Evolutionary conservation across 92 coral and sea anemone genomes (phyloP).

Genomic region (Actinostola sp.): DNA sequence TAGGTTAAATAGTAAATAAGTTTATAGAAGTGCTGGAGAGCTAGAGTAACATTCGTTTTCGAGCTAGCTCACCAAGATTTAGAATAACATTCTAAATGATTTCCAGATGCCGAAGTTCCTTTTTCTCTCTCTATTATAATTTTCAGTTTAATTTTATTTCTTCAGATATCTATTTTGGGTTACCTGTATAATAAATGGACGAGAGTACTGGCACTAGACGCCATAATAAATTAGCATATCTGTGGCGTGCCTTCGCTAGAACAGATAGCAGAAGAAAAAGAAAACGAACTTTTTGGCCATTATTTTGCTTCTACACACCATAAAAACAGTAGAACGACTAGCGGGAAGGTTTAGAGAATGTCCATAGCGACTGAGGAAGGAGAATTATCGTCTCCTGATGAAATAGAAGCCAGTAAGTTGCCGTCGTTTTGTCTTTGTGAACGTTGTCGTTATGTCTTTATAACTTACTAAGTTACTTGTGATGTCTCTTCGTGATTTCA

Average conservation of each 20-base stretch:
- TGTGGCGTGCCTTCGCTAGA: constrained; percentile 31
- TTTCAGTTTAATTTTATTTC: no score
- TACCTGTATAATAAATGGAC: constrained; percentile 3
- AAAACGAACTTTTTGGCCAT: not conserved
- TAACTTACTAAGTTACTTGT: not conserved
- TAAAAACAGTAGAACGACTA: not conserved
- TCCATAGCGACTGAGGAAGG: constrained; percentile 91
- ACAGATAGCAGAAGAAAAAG: not conserved
- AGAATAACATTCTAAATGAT: no score
- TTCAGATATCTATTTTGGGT: constrained; percentile 8
- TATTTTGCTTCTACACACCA: not conserved
- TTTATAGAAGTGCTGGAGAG: no score
- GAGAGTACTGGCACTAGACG: not conserved
- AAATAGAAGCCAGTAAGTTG: constrained; percentile 89
- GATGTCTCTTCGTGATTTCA: not conserved
- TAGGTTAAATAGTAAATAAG: no score
- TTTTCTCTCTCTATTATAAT: no score
- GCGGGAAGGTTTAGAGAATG: not conserved
- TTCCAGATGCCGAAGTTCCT: no score
- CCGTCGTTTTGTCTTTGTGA: not conserved
- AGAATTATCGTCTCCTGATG: constrained; percentile 96
- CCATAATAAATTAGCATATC: constrained; percentile 21
- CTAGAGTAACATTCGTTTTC: no score
- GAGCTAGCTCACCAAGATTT: no score
- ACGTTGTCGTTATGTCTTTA: not conserved